A percentile compares a stretch with the other conserved stretches of the same genome.
Conservation (phyloP, 2,888 invertebrate genomes). For the Sminthurinus aureus region DNA sequence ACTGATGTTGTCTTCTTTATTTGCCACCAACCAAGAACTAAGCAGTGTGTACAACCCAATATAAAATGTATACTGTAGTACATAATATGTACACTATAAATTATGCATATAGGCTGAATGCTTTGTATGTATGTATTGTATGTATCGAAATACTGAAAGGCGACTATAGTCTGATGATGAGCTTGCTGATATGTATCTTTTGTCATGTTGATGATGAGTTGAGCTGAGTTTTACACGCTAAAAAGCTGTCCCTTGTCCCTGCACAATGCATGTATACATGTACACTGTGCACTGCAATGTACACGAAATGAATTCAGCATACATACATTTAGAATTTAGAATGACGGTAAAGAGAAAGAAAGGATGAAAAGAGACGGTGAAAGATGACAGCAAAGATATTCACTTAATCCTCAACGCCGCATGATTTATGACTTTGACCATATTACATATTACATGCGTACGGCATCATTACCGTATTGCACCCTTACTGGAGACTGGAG, state of each 20-base stretch:
- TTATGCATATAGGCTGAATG: no score
- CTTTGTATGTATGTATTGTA: no score
- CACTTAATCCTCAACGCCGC: constrained; percentile 28
- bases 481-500: not conserved
- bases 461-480: not conserved
- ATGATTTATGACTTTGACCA: constrained; percentile 28
- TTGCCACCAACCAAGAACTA: not conserved
- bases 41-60: not conserved
- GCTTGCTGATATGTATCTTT: not conserved
- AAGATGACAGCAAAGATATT: constrained; percentile 30
- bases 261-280: not conserved
- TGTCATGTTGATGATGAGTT: no score
- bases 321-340: not conserved
- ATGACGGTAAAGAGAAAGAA: not conserved
- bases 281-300: no score
- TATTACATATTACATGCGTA: constrained; percentile 8
- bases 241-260: not conserved
- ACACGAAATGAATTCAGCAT: not conserved
- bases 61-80: constrained; percentile 14
- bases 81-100: not conserved
- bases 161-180: constrained; percentile 9
- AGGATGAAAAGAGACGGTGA: not conserved
- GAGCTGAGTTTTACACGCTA: no score
- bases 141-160: not conserved
- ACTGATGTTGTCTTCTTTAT: not conserved